Percentiles rank a stretch among this genome's conserved stretches.
Evolutionary conservation across 2,797 vertebrate species (phyloP).

Genomic region (Microchirus variegatus): DNA sequence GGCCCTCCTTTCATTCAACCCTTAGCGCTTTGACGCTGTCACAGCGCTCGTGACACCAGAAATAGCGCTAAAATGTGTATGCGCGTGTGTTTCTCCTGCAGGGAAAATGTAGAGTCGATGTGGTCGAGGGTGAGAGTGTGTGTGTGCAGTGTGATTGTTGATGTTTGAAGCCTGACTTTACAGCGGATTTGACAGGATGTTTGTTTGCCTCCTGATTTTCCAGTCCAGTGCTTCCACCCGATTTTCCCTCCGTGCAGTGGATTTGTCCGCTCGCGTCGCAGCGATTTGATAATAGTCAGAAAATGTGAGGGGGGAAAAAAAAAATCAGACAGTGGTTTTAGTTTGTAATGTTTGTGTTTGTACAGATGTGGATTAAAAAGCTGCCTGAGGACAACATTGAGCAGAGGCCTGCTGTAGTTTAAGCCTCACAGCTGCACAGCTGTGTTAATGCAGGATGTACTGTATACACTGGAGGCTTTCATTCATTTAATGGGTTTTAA

Average conservation of each 20-base stretch:
- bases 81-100: neutral
- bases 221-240: conserved; percentile 30
- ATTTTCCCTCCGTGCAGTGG: conserved; percentile 5
- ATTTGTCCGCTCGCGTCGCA: conserved; percentile 12
- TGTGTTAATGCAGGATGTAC: conserved; percentile 22
- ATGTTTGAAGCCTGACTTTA: conserved; percentile 1
- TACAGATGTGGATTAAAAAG: neutral
- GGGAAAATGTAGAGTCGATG: too few relatives aligned
- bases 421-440: conserved; percentile 33
- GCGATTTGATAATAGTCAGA: neutral
- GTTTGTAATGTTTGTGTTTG: neutral
- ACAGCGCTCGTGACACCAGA: conserved; percentile 20
- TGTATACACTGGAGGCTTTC: conserved; percentile 7
- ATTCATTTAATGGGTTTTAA: neutral
- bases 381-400: conserved; percentile 10
- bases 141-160: neutral
- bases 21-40: conserved; percentile 16
- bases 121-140: neutral
- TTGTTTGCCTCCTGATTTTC: conserved; percentile 54
- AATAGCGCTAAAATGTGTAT: neutral
- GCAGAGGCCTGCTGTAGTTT: conserved; percentile 18
- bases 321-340: too few relatives aligned
- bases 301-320: neutral
- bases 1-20: conserved; percentile 57
- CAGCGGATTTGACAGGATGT: conserved; percentile 23